A percentile compares a stretch with the other conserved stretches of the same genome.
Conservation (phyloP, 2,888 invertebrate species). For the Nycteola revayana region DNA sequence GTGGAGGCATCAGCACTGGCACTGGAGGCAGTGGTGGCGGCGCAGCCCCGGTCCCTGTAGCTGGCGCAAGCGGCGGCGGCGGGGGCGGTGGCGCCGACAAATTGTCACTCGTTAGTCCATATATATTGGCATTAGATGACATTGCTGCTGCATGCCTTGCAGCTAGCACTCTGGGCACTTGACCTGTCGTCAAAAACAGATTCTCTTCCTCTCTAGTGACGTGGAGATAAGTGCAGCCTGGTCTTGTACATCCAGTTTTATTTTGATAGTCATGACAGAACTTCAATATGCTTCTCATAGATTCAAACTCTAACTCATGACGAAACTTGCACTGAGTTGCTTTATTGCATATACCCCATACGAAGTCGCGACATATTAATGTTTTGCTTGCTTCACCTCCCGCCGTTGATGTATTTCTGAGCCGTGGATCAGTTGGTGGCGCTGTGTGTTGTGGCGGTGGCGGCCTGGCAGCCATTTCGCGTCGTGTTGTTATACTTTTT, state of each 20-base stretch:
- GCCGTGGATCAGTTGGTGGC: slow-evolving; percentile 38
- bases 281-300: slow-evolving; percentile 57
- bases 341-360: slow-evolving; percentile 66
- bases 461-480: slow-evolving; percentile 57
- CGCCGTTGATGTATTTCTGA: slow-evolving; percentile 21
- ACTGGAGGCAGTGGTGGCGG: slow-evolving; percentile 22
- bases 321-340: slow-evolving; percentile 53
- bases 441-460: slow-evolving; percentile 39
- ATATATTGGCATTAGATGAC: no score
- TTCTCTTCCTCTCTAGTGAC: slow-evolving; percentile 57
- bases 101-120: no score
- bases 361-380: slow-evolving; percentile 54
- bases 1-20: slow-evolving; percentile 32
- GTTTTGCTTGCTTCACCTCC: slow-evolving; percentile 14
- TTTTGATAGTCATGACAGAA: slow-evolving; percentile 73
- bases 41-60: background rate
- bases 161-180: slow-evolving; percentile 52
- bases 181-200: slow-evolving; percentile 48
- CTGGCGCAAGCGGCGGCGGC: slow-evolving; percentile 12
- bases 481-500: slow-evolving; percentile 41
- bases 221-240: slow-evolving; percentile 62
- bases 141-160: slow-evolving; percentile 44
- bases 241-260: slow-evolving; percentile 51
- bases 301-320: slow-evolving; percentile 56
- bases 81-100: slow-evolving; percentile 16